phyloP scores from a whole-genome alignment of 2,888 invertebrate species.

The Thymelicus lineola region DNA sequence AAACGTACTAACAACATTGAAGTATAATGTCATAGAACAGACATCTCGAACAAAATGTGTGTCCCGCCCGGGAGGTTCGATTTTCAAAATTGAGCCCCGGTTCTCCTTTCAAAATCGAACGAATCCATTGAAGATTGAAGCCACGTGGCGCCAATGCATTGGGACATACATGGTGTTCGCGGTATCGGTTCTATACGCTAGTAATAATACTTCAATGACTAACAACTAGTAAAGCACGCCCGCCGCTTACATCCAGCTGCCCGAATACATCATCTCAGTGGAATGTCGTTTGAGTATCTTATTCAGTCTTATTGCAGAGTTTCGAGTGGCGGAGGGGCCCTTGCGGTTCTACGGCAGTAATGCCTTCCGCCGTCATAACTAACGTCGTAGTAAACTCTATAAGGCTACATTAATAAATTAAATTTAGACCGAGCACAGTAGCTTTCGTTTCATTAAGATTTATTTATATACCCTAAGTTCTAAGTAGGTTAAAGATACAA shows the following conservation, averaged over 20 bases:
- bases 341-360: slow-evolving; percentile 16
- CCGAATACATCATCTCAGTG: slow-evolving; percentile 48
- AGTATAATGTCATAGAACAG: no score
- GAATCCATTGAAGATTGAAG: no score
- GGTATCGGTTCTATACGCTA: no score
- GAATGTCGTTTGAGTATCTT: slow-evolving; percentile 59
- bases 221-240: slow-evolving; percentile 45
- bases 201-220: no score
- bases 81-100: no score
- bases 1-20: slow-evolving; percentile 32
- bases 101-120: no score
- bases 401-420: slow-evolving; percentile 36
- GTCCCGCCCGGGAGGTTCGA: no score
- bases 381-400: slow-evolving; percentile 31
- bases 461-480: slow-evolving; percentile 23
- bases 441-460: slow-evolving; percentile 24
- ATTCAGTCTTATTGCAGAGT: slow-evolving; percentile 60
- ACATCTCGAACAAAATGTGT: no score
- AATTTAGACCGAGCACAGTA: slow-evolving; percentile 28
- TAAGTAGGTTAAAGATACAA: slow-evolving; percentile 30
- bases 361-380: slow-evolving; percentile 27
- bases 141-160: no score
- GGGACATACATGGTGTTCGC: no score
- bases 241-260: slow-evolving; percentile 45
- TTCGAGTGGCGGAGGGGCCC: slow-evolving; percentile 35